Base-by-base conservation (phyloP, 2,113 vertebrate genomes). In the Boleophthalmus pectinirostris region DNA sequence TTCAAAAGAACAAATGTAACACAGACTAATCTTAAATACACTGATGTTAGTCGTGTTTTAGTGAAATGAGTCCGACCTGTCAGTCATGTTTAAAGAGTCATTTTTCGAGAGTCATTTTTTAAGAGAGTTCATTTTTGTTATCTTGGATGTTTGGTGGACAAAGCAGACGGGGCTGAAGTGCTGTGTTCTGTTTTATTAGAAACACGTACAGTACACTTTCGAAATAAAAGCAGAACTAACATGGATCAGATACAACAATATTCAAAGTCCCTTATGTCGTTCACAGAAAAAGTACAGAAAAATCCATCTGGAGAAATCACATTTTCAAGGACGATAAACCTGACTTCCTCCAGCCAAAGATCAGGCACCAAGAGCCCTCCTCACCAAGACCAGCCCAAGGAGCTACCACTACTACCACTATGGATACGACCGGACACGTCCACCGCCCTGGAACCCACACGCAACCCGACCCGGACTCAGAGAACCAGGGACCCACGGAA, bases 201-300 rank as follows among this genome's bases (percentile, higher is more conserved):
- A 94, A 94, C 92, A 94, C 93, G 93, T 94, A 94, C 94, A 94
- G 93, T 94, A 94, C 93, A 94, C 88, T 93, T 92, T 76, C 92
- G 93, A 94, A 93, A 93, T 91, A 93, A 93, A 92, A 93, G 86
- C 88, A 90, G 91, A 94, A 93, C 94, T 94, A 93, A 93, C 93
- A 94, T 93, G 93, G 93, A 89, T 92, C 92, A 93, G 86, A 91
- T 92, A 94, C 91, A 92, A 90, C 90, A 91, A 93, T 92, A 90
- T 91, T 92, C 90, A 91, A 90, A 93, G 92, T 89, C 92, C 56
- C 84, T 85, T 84, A 89, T 88, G 82, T 88, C 85, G 89, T 87
- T 92, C 90, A 93, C 91, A 90, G 88, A 92, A 88, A 57, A 89
- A 92, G 90, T 91, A 87, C 91, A 92, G 91, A 87, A 91, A 58